A percentile compares a stretch with the other conserved stretches of the same genome.
These are phyloP conservation scores for Orthosia cruda DNA, from an alignment of 2,888 invertebrate genomes.

Conservation along the genomic window DNA sequence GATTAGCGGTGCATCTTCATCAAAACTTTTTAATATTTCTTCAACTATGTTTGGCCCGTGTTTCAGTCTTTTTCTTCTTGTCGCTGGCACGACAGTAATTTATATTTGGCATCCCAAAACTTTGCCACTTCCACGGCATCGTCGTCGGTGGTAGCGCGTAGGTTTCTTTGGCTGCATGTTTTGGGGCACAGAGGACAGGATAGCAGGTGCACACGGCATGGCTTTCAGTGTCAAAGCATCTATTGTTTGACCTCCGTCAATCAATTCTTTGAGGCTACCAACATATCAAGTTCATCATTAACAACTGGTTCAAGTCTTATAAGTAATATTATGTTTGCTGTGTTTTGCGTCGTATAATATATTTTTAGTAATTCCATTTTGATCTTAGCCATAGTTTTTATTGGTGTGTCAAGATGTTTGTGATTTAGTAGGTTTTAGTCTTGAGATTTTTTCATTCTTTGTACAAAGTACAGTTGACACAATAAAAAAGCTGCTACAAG, in stretches of 20 bases:
- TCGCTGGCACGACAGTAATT: too few species aligned
- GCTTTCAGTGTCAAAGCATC: not conserved
- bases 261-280: not conserved
- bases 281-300: not conserved
- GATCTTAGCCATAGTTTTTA: not conserved
- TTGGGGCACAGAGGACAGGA: too few species aligned
- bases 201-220: too few species aligned
- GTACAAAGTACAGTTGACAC: not conserved
- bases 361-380: not conserved
- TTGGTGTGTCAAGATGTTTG: not conserved
- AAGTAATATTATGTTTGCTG: not conserved
- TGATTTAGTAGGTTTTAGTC: not conserved
- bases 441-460: not conserved
- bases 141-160: too few species aligned
- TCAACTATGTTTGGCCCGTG: too few species aligned
- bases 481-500: conserved; percentile 28
- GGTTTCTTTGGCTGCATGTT: too few species aligned
- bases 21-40: not conserved
- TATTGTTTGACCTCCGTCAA: not conserved
- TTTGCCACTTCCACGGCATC: too few species aligned
- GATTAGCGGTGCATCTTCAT: not conserved
- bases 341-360: not conserved
- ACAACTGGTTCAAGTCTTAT: not conserved
- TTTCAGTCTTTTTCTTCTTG: too few species aligned
- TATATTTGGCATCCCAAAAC: too few species aligned